Percentiles rank a stretch among this genome's conserved stretches.
Conservation (phyloP, 1,140 invertebrate genomes). For the Pseudomyrmex sp. region DNA sequence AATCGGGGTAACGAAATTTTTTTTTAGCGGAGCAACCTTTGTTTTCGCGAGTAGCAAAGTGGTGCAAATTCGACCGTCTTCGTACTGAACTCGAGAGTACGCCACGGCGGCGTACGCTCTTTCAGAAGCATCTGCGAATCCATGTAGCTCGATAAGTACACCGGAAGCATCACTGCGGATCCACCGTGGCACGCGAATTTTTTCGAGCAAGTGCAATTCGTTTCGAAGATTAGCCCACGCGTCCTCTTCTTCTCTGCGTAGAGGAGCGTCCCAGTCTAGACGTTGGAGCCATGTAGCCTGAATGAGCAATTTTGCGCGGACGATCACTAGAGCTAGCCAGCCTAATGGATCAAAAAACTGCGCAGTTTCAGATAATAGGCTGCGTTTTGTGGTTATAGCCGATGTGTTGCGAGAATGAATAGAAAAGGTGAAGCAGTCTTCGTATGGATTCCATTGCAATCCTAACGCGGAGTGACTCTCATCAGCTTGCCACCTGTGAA, state of each 20-base stretch:
- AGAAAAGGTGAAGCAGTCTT: neutral
- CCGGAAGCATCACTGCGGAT: too few relatives aligned
- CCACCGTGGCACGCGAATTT: too few relatives aligned
- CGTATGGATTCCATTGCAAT: neutral
- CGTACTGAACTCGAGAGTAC: too few relatives aligned
- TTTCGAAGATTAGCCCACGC: neutral
- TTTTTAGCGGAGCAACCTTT: constrained; percentile 22
- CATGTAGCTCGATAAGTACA: too few relatives aligned
- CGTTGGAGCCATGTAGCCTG: neutral
- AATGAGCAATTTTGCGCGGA: neutral
- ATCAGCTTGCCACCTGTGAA: neutral
- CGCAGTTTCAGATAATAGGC: neutral
- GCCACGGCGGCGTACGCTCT: too few relatives aligned
- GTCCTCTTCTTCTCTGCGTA: neutral
- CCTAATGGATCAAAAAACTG: neutral
- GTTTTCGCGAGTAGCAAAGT: constrained; percentile 36
- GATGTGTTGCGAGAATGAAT: neutral
- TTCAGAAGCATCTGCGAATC: too few relatives aligned
- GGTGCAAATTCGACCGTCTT: too few relatives aligned
- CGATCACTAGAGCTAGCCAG: neutral
- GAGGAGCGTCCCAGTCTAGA: neutral
- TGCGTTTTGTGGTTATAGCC: neutral
- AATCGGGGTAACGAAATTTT: neutral
- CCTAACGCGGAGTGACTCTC: neutral
- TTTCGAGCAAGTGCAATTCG: neutral